phyloP scores from a whole-genome alignment of 2,113 vertebrate species.

The Sminthopsis crassicaudata region DNA sequence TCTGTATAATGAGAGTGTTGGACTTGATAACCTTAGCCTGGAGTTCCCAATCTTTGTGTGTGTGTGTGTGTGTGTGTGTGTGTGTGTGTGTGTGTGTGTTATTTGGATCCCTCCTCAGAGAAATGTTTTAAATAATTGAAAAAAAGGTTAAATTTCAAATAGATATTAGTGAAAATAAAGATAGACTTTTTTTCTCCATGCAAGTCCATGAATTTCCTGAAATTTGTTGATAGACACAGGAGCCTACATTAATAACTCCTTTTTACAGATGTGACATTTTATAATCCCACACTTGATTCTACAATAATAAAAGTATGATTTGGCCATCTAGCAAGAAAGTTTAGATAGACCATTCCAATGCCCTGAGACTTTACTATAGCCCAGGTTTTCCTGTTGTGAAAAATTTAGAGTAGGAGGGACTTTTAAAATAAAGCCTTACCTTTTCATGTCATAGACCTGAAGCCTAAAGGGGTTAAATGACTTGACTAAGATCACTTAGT shows the following conservation, averaged over 20 bases:
- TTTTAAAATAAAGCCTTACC: not conserved
- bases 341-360: not conserved
- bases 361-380: not conserved
- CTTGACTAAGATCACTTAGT: not conserved
- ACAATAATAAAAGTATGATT: not conserved
- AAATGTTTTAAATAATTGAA: not conserved
- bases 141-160: not conserved
- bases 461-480: constrained; percentile 10
- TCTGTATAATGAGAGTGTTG: not conserved
- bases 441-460: constrained; percentile 24
- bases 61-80: not conserved
- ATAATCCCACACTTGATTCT: not conserved
- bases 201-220: not conserved
- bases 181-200: not conserved
- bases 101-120: not conserved
- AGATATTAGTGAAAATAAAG: not conserved
- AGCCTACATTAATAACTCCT: not conserved
- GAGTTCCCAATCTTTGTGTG: not conserved
- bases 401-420: not conserved
- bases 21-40: not conserved
- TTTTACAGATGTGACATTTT: not conserved
- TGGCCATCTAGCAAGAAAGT: constrained; percentile 10
- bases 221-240: not conserved
- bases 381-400: not conserved
- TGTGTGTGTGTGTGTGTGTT: no score